Percentiles rank a stretch among this genome's conserved stretches.
phyloP scores from a whole-genome alignment of 2,113 vertebrate species.

The Montifringilla adamsi region DNA sequence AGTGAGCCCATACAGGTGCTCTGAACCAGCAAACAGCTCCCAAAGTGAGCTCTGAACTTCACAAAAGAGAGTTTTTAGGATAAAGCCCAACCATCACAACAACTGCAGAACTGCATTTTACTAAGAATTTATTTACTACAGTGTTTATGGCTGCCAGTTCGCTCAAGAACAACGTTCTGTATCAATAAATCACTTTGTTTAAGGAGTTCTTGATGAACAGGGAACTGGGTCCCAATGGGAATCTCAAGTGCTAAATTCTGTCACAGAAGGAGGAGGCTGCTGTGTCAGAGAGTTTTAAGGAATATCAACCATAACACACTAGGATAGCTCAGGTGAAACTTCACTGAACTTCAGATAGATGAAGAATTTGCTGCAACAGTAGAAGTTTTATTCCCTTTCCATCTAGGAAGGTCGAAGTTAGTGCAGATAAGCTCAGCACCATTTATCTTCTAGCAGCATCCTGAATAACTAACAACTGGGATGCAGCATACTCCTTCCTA shows the following conservation, averaged over 20 bases:
- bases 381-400: not conserved
- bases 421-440: not conserved
- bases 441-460: not conserved
- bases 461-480: not conserved
- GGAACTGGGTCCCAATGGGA: not conserved
- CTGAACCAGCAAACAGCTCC: not conserved
- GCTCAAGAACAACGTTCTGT: not conserved
- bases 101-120: not conserved
- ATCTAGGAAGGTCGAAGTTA: not conserved
- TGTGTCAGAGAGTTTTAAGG: not conserved
- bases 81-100: not conserved
- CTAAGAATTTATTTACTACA: not conserved
- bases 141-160: not conserved
- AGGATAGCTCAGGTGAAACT: not conserved
- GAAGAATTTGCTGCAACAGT: not conserved
- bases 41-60: not conserved
- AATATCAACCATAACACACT: not conserved
- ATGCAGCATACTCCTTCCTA: not conserved
- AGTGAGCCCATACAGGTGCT: not conserved
- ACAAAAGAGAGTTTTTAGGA: not conserved
- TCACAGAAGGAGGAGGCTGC: not conserved
- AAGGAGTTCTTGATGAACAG: not conserved
- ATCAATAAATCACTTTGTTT: not conserved
- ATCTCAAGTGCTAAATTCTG: not conserved
- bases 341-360: not conserved